Evolutionary conservation across 2,888 invertebrate species (phyloP).

Genomic region (Mimachlamys varia): DNA sequence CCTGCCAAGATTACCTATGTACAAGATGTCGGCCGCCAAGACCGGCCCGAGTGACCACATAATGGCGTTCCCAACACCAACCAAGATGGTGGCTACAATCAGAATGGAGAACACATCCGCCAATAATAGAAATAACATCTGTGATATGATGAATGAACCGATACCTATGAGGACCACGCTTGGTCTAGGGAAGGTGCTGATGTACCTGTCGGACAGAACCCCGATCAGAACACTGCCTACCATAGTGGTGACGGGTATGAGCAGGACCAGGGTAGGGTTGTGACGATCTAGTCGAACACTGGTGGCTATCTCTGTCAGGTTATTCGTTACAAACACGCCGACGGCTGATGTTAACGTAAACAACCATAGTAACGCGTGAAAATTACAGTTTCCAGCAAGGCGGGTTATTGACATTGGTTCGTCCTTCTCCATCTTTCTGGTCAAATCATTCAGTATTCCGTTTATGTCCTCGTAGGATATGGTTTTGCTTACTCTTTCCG

Average conservation of each 20-base stretch:
- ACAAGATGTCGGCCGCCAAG: neutral
- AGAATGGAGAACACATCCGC: slow-evolving; percentile 23
- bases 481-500: neutral
- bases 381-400: neutral
- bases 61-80: neutral
- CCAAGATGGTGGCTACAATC: slow-evolving; percentile 2
- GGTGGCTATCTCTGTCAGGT: slow-evolving; percentile 11
- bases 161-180: slow-evolving; percentile 16
- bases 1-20: slow-evolving; percentile 6
- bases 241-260: neutral
- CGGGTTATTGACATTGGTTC: neutral
- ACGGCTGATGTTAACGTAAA: neutral
- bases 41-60: slow-evolving; percentile 24
- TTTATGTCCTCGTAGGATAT: neutral
- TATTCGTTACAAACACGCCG: slow-evolving; percentile 12
- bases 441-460: slow-evolving; percentile 21
- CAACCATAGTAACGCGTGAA: slow-evolving; percentile 29
- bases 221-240: neutral
- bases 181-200: neutral
- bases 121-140: slow-evolving; percentile 12
- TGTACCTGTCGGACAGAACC: slow-evolving; percentile 2
- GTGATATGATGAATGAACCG: neutral
- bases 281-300: neutral
- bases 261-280: neutral
- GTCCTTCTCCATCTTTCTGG: neutral